phyloP scores from a whole-genome alignment of 2,888 invertebrate genomes.

The Odontothrips loti region DNA sequence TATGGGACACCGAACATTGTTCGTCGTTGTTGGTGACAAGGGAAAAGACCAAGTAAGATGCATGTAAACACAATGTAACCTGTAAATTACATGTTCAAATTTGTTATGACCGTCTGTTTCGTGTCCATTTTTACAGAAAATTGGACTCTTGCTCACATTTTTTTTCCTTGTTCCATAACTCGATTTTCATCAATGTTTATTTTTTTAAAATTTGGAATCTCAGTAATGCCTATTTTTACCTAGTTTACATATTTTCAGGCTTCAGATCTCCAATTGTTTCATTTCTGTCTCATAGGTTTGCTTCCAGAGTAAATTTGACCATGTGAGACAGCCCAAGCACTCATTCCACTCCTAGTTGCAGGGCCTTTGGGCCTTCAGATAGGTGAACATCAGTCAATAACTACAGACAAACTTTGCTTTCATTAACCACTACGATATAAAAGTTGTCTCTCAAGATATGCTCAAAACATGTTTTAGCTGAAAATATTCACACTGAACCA shows the following conservation, averaged over 20 bases:
- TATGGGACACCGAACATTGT: slow-evolving; percentile 85
- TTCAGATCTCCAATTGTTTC: no score
- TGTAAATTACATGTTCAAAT: slow-evolving; percentile 26
- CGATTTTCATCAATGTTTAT: no score
- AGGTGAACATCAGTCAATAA: slow-evolving; percentile 1
- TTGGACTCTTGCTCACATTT: no score
- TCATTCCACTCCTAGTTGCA: not conserved
- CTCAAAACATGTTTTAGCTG: not conserved
- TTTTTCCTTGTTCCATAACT: slow-evolving; percentile 1
- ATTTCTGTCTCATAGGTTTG: slow-evolving; percentile 28
- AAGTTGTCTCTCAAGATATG: not conserved
- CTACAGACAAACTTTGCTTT: not conserved
- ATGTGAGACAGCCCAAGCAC: not conserved
- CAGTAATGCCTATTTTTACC: slow-evolving; percentile 13
- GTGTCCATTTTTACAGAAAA: no score
- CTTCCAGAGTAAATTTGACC: not conserved
- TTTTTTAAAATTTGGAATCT: slow-evolving; percentile 12
- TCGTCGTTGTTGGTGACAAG: slow-evolving; percentile 93
- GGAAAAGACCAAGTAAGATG: slow-evolving; percentile 81
- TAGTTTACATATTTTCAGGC: slow-evolving; percentile 25
- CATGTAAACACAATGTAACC: slow-evolving; percentile 18
- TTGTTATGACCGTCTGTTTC: not conserved
- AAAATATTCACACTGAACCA: not conserved
- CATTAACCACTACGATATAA: not conserved
- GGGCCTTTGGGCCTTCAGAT: not conserved